Percentiles rank a stretch among this genome's conserved stretches.
phyloP scores from a whole-genome alignment of 2,888 invertebrate genomes.

The Drosophila colorata region DNA sequence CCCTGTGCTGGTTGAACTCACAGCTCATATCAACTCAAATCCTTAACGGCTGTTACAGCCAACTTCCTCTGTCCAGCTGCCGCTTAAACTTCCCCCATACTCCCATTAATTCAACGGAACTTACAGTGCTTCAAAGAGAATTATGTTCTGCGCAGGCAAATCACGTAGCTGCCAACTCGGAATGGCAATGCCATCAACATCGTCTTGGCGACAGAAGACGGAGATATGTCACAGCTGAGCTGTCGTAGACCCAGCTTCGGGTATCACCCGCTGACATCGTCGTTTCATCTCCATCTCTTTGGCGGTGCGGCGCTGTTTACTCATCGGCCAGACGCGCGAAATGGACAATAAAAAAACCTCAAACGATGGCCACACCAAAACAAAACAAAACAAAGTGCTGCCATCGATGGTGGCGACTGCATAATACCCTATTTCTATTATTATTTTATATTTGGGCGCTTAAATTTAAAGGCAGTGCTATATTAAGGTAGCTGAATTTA shows the following conservation, averaged over 20 bases:
- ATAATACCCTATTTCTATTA: constrained; percentile 12
- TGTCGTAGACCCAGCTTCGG: constrained; percentile 35
- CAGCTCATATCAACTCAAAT: constrained; percentile 27
- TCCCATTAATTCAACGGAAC: constrained; percentile 58
- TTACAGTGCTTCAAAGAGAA: constrained; percentile 41
- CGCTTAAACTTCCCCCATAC: background rate
- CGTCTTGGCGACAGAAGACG: constrained; percentile 24
- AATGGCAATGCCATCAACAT: constrained; percentile 57
- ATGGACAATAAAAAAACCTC: constrained; percentile 57
- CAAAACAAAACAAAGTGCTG: constrained; percentile 33
- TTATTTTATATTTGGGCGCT: too few relatives aligned
- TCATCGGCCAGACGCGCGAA: constrained; percentile 66
- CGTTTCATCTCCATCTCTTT: constrained; percentile 73
- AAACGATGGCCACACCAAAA: constrained; percentile 61
- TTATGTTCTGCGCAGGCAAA: constrained; percentile 62
- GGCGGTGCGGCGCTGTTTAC: constrained; percentile 69
- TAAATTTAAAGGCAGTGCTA: too few relatives aligned
- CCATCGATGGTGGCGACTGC: background rate
- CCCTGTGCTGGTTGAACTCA: background rate
- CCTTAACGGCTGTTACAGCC: constrained; percentile 19
- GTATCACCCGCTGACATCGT: constrained; percentile 74
- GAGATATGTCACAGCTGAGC: constrained; percentile 45
- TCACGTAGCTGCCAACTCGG: constrained; percentile 68
- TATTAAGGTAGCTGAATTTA: too few relatives aligned
- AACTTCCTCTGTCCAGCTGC: background rate